Conservation (phyloP, 2,888 invertebrate genomes). For the Melinopterus prodromus region DNA sequence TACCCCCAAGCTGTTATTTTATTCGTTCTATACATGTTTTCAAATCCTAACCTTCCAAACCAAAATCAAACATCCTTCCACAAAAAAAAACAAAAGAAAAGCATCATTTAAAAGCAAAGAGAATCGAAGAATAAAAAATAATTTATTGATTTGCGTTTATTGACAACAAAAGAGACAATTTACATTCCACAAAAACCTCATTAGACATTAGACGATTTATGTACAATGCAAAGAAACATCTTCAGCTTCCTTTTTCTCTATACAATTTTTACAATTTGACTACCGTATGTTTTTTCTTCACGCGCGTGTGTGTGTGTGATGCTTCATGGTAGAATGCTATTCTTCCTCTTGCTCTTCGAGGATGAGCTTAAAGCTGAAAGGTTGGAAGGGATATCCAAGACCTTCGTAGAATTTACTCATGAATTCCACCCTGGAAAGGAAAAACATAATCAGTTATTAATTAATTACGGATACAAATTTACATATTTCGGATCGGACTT, state of each 20-base stretch:
- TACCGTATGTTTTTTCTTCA: background rate
- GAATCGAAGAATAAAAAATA: background rate
- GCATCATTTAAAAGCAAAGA: background rate
- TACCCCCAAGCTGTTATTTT: too few relatives aligned
- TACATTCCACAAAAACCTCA: background rate
- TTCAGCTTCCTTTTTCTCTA: background rate
- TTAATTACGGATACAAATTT: too few relatives aligned
- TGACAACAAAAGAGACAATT: background rate
- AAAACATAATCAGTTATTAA: constrained; percentile 9
- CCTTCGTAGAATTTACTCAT: constrained; percentile 79
- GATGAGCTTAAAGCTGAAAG: constrained; percentile 72
- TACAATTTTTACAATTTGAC: background rate
- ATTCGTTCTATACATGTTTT: too few relatives aligned
- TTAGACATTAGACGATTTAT: background rate
- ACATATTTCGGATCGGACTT: too few relatives aligned
- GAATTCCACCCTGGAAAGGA: constrained; percentile 73
- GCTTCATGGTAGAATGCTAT: background rate
- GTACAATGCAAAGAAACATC: background rate
- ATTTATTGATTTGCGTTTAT: background rate
- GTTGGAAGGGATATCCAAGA: constrained; percentile 70
- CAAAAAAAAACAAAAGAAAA: too few relatives aligned
- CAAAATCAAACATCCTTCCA: too few relatives aligned
- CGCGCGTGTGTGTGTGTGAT: background rate
- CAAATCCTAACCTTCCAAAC: too few relatives aligned
- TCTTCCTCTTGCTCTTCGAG: constrained; percentile 59